Percentiles rank a stretch among this genome's conserved stretches.
Evolutionary conservation across 92 coral and sea anemone species (phyloP).

Genomic region (Palythoa grandiflora): DNA sequence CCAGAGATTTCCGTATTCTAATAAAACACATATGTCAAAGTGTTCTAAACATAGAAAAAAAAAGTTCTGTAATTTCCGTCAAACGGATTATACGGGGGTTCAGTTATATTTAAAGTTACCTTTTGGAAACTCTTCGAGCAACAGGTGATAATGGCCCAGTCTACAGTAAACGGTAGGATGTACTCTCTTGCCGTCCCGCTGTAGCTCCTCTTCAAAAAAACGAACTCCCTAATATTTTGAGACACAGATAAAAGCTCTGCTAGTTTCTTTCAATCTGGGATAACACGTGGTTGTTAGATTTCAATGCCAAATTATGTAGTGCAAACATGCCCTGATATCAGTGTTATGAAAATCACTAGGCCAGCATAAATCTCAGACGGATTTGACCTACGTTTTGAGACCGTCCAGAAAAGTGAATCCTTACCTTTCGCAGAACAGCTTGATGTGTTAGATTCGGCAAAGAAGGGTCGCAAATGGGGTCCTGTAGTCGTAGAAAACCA

Average conservation of each 20-base stretch:
- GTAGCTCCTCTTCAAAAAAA: slow-evolving; percentile 84
- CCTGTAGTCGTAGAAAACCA: slow-evolving; percentile 98
- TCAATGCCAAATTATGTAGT: slow-evolving; percentile 10
- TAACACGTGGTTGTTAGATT: slow-evolving; percentile 34
- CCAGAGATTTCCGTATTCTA: slow-evolving; percentile 29
- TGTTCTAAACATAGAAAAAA: slow-evolving; percentile 22
- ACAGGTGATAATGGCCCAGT: slow-evolving; percentile 98
- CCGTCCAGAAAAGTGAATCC: slow-evolving; percentile 43
- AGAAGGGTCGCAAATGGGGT: slow-evolving; percentile 93
- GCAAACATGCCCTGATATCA: not conserved
- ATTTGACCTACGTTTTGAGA: not conserved
- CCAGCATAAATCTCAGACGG: slow-evolving; percentile 8
- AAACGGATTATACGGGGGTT: slow-evolving; percentile 26
- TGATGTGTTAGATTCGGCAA: slow-evolving; percentile 95
- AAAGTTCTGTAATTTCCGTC: slow-evolving; percentile 30
- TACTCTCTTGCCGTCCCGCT: slow-evolving; percentile 76
- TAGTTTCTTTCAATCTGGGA: slow-evolving; percentile 35
- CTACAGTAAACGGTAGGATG: slow-evolving; percentile 91
- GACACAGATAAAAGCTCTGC: slow-evolving; percentile 11
- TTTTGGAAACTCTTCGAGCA: slow-evolving; percentile 96
- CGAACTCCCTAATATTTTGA: slow-evolving; percentile 78
- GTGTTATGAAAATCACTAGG: not conserved
- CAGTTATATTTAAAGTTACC: slow-evolving; percentile 65
- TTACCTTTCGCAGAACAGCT: slow-evolving; percentile 91
- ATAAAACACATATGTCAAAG: slow-evolving; percentile 19